Conservation (phyloP, 2,888 invertebrate genomes). For the Mechanitis messenoides region DNA sequence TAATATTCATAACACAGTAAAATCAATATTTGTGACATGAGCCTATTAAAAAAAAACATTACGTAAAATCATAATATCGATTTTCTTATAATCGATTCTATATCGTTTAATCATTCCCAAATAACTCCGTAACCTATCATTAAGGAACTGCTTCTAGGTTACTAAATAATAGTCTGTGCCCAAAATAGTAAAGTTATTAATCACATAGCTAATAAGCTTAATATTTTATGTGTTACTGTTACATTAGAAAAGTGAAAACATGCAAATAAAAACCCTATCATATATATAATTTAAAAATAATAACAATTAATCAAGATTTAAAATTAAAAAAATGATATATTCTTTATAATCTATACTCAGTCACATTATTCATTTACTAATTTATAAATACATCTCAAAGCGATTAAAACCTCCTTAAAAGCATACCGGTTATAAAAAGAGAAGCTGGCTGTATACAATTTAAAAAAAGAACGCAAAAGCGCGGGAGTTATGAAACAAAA, state of each 20-base stretch:
- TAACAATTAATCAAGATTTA: not conserved
- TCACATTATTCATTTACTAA: not conserved
- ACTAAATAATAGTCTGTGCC: slow-evolving; percentile 1
- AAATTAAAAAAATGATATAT: not conserved
- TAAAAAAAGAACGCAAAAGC: slow-evolving; percentile 28
- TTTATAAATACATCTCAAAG: no score
- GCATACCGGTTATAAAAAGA: not conserved
- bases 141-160: not conserved
- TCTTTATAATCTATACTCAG: not conserved
- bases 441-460: slow-evolving; percentile 8
- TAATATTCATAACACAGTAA: no score
- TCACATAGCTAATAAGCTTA: slow-evolving; percentile 3
- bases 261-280: not conserved
- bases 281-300: not conserved
- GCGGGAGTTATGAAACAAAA: slow-evolving; percentile 36
- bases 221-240: slow-evolving; percentile 6
- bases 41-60: no score
- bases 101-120: not conserved
- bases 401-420: not conserved
- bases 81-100: not conserved
- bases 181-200: slow-evolving; percentile 3
- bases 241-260: slow-evolving; percentile 4
- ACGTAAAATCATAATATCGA: not conserved
- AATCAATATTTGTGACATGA: no score
- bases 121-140: not conserved